Base-by-base conservation (phyloP, 2,113 vertebrate genomes). In the Genyomyrus donnyi region DNA sequence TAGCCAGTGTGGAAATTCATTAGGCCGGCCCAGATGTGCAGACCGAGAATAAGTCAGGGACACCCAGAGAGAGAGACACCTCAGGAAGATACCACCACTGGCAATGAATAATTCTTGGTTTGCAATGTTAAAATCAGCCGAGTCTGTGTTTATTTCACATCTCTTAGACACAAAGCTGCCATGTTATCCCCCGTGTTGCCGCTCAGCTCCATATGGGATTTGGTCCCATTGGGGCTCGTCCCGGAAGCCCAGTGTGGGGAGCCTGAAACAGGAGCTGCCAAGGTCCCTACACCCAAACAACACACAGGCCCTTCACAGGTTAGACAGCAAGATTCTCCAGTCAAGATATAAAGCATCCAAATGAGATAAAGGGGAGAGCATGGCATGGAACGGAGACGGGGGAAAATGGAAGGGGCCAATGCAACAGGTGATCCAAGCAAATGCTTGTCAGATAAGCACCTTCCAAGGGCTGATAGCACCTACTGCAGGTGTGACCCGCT, bases 1-100 rank as follows among this genome's bases (percentile, higher is more conserved):
- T 58, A 85, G 52, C 52, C 77, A 83, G 88, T 77, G 39, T 39
- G 35, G 74, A 56, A 84, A 52, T 53, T 83, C 77, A 84, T 89
- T 42, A 56, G 49, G 53, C 46, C 74, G 15, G 10, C 13, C 74
- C 89, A 85, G 49, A 15, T n/a, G 50, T 48, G 83, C 19, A 42
- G 21, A 83, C 17, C 1, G 31, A 19, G 74, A 84, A 56, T 53
- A 53, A n/a, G 88, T 89, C 74, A 89, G 74, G 77, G 27, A 19
- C n/a, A 39, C 49, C 46, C 49, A 39, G 10, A 89, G 48, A 83
- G 48, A 83, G 49, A 84, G 9, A 52, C 19, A 24, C 21, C 42
- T 70, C 35, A 74, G 4, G 50, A 84, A 53, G 50, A 84, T 19
- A 70, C 3, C 62, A 31, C 62, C 4, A 48, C 42, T 45, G 62